Conservation (phyloP, 2,113 vertebrate genomes). For the Clarias batrachus region DNA sequence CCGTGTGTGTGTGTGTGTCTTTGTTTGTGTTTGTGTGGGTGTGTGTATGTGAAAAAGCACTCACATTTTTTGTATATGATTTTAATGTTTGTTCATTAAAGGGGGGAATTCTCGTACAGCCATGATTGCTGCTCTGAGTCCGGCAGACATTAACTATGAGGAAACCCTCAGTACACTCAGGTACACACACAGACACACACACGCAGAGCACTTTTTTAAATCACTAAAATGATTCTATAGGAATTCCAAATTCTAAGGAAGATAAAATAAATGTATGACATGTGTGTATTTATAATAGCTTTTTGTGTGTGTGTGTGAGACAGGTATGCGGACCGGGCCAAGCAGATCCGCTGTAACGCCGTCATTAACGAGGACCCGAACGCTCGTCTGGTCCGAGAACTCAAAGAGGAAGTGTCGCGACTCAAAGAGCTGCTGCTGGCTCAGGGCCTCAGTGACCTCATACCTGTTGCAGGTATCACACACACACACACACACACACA, state of each 20-base stretch:
- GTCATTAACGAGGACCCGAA: conserved; percentile 95
- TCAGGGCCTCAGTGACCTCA: conserved; percentile 81
- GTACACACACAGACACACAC: conserved; percentile 45
- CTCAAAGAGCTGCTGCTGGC: conserved; percentile 84
- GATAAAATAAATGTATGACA: background rate
- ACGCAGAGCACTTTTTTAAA: background rate
- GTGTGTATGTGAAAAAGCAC: background rate
- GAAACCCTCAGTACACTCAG: conserved; percentile 88
- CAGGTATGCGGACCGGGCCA: conserved; percentile 89
- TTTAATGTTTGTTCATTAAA: conserved; percentile 64
- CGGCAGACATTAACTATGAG: conserved; percentile 88
- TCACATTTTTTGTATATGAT: background rate
- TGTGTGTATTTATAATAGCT: background rate
- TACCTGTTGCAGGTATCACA: conserved; percentile 58
- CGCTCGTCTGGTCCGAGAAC: conserved; percentile 87
- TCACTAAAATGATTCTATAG: background rate
- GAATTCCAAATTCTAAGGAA: background rate
- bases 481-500: background rate
- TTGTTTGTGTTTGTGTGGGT: background rate
- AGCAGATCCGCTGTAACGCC: conserved; percentile 91
- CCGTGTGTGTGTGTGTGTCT: background rate
- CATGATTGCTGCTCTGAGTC: conserved; percentile 94
- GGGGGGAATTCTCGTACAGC: conserved; percentile 94
- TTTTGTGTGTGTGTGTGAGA: conserved; percentile 50
- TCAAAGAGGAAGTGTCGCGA: conserved; percentile 90